Percentiles rank a stretch among this genome's conserved stretches.
phyloP scores from a whole-genome alignment of 2,113 vertebrate genomes.

The Bubalus kerabau region DNA sequence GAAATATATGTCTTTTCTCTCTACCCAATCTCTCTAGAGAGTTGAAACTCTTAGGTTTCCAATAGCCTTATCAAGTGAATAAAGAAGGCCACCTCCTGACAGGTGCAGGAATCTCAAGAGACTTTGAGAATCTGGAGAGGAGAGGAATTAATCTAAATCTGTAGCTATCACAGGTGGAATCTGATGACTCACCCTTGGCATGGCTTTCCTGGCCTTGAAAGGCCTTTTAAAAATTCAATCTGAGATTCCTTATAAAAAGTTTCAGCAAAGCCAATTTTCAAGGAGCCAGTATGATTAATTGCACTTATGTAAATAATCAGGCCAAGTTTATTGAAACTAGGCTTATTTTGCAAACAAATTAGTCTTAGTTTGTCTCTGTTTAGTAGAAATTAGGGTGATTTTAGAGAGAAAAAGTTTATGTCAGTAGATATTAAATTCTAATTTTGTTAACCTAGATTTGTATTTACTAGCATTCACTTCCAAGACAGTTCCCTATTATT shows the following conservation, averaged over 20 bases:
- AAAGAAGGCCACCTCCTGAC: not conserved
- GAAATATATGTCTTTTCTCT: not conserved
- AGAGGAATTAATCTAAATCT: not conserved
- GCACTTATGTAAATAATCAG: not conserved
- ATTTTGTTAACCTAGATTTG: not conserved
- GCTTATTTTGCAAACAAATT: not conserved
- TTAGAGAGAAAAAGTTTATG: not conserved
- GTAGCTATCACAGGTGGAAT: not conserved
- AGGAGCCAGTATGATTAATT: not conserved
- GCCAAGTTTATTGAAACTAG: not conserved
- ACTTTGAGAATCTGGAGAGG: not conserved
- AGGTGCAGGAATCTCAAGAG: not conserved
- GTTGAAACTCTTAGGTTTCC: not conserved
- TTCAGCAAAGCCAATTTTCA: not conserved
- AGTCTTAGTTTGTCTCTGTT: not conserved
- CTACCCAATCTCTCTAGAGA: not conserved
- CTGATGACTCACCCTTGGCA: not conserved
- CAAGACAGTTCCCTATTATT: not conserved
- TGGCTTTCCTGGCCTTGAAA: not conserved
- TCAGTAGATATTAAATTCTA: not conserved
- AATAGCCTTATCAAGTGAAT: not conserved
- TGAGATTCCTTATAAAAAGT: not conserved
- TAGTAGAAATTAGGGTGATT: not conserved
- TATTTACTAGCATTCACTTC: not conserved
- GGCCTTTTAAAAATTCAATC: not conserved